A percentile compares a stretch with the other conserved stretches of the same genome.
These are phyloP conservation scores for Machaerirhynchus nigripectus DNA, from an alignment of 2,113 vertebrate genomes.

Conservation along the genomic window DNA sequence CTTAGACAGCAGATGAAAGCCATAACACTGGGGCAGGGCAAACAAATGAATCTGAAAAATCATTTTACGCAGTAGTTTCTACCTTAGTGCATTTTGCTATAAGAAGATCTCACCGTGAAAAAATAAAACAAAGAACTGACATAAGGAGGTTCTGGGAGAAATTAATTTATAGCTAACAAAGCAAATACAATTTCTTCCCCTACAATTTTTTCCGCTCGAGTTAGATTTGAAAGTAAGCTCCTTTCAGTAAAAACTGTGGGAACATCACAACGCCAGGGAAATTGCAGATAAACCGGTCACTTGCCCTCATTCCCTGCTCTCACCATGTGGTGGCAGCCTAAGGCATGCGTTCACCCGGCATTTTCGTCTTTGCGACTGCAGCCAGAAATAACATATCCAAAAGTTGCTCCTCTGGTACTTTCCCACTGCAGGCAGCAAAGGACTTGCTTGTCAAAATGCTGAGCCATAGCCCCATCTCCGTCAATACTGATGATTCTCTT, in stretches of 20 bases:
- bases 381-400: not conserved
- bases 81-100: not conserved
- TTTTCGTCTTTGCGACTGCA: not conserved
- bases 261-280: not conserved
- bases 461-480: not conserved
- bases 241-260: not conserved
- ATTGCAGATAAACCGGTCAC: rapidly evolving
- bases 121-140: not conserved
- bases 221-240: not conserved
- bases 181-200: not conserved
- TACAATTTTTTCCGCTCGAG: not conserved
- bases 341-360: conserved; percentile 54
- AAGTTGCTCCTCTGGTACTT: not conserved
- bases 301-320: not conserved
- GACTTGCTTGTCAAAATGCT: not conserved
- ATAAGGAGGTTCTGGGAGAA: not conserved
- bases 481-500: not conserved
- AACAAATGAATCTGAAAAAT: not conserved
- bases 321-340: conserved; percentile 76
- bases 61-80: not conserved
- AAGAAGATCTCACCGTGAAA: not conserved
- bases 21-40: not conserved
- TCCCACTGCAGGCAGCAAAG: not conserved
- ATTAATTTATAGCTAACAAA: not conserved
- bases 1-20: not conserved